These are phyloP conservation scores for Orussus abietinus DNA, from an alignment of 1,140 invertebrate species.

Conservation along the genomic window DNA sequence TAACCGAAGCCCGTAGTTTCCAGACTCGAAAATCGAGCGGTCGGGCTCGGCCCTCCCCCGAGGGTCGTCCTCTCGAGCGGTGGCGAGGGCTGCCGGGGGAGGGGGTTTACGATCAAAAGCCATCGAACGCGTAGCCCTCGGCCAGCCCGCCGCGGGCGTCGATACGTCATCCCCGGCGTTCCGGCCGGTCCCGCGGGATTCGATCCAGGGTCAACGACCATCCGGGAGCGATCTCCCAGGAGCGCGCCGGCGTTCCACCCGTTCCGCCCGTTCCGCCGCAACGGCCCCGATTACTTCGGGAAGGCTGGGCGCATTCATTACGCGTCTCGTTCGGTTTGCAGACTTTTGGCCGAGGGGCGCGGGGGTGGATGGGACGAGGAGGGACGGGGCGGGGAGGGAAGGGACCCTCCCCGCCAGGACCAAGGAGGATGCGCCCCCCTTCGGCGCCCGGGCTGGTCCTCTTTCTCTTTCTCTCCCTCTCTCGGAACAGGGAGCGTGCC, in stretches of 20 bases:
- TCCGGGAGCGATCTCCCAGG: no score
- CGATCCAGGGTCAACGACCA: no score
- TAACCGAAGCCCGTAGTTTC: no score
- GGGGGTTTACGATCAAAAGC: no score
- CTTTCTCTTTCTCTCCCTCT: background rate
- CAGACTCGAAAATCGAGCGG: no score
- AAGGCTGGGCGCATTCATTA: constrained; percentile 35
- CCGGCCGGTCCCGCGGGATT: no score
- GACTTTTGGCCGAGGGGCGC: constrained; percentile 23
- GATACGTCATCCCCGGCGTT: no score
- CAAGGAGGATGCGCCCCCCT: constrained; percentile 2
- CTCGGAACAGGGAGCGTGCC: constrained; percentile 28
- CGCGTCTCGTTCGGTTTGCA: constrained; percentile 30
- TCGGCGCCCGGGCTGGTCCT: constrained; percentile 15
- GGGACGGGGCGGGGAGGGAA: constrained; percentile 15
- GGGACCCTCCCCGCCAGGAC: constrained; percentile 8
- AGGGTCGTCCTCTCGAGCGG: no score
- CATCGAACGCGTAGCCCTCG: no score
- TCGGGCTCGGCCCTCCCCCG: no score
- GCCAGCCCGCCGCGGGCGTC: no score
- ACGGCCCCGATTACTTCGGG: constrained; percentile 24
- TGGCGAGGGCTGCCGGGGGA: no score
- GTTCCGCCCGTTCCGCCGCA: constrained; percentile 2
- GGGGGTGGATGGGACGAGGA: constrained; percentile 11
- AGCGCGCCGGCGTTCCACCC: background rate